Evolutionary conservation across 2,113 vertebrate species (phyloP).

Genomic region (Oryzias javanicus): DNA sequence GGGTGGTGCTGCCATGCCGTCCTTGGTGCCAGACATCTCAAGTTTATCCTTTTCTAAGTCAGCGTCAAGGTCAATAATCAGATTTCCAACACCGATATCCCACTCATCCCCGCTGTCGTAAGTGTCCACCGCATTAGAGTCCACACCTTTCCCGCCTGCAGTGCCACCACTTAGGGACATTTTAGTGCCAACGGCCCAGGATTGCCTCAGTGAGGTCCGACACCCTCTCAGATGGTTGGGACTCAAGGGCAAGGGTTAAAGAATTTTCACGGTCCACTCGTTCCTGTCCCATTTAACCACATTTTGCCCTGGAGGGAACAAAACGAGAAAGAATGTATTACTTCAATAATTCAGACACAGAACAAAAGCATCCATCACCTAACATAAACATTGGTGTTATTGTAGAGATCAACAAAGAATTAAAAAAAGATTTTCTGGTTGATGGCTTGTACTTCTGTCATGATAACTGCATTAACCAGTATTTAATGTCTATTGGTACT

Average conservation of each 20-base stretch:
- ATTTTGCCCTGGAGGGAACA: constrained; percentile 81
- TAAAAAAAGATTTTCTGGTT: constrained; percentile 36
- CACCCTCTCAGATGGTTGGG: constrained; percentile 78
- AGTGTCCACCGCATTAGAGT: constrained; percentile 99
- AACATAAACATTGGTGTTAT: constrained; percentile 30
- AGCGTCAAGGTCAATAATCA: constrained; percentile 99
- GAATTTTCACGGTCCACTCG: constrained; percentile 85
- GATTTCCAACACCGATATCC: constrained; percentile 99
- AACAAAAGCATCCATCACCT: constrained; percentile 12
- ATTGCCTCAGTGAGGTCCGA: constrained; percentile 79
- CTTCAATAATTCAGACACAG: constrained; percentile 17
- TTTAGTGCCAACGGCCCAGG: constrained; percentile 97
- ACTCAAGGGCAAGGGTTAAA: constrained; percentile 69
- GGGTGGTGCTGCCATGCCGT: constrained; percentile 87
- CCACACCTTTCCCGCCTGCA: constrained; percentile 99
- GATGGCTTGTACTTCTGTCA: constrained; percentile 50
- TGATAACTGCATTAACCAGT: constrained; percentile 57
- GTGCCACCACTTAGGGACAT: constrained; percentile 99
- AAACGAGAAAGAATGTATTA: constrained; percentile 62
- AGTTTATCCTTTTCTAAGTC: constrained; percentile 99
- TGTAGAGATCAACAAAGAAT: constrained; percentile 9
- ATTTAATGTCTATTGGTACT: constrained; percentile 64
- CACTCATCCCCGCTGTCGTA: constrained; percentile 99
- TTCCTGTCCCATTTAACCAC: constrained; percentile 89
- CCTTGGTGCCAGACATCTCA: constrained; percentile 99